phyloP scores from a whole-genome alignment of 2,888 invertebrate species.

The Penaeus monodon region DNA sequence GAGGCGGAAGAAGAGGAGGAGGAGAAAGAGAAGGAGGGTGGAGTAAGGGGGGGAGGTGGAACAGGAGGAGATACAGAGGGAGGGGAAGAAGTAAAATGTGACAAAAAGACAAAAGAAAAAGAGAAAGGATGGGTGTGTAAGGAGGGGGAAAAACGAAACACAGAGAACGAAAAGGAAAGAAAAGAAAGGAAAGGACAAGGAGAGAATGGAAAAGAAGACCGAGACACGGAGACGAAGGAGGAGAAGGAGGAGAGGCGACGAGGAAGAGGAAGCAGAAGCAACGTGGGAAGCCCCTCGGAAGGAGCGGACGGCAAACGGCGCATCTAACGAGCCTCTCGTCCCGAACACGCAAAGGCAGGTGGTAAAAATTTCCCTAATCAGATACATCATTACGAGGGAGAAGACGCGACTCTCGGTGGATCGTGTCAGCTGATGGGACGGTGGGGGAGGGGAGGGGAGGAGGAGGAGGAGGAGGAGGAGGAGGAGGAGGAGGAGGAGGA shows the following conservation, averaged over 20 bases:
- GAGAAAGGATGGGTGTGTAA: neutral
- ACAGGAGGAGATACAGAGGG: neutral
- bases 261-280: neutral
- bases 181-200: neutral
- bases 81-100: neutral
- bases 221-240: neutral
- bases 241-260: neutral
- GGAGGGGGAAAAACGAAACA: neutral
- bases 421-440: neutral
- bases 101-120: neutral
- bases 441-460: neutral
- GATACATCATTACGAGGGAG: neutral
- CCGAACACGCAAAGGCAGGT: neutral
- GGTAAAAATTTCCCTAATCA: neutral
- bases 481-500: neutral
- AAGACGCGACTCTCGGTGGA: neutral
- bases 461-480: neutral
- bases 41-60: neutral
- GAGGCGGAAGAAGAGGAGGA: constrained; percentile 6
- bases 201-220: neutral
- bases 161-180: neutral
- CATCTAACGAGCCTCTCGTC: constrained; percentile 3
- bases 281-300: neutral
- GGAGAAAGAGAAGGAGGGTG: neutral
- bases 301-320: neutral